Base-by-base conservation (phyloP, 1,140 invertebrate genomes). In the Armadillidium nasatum region DNA sequence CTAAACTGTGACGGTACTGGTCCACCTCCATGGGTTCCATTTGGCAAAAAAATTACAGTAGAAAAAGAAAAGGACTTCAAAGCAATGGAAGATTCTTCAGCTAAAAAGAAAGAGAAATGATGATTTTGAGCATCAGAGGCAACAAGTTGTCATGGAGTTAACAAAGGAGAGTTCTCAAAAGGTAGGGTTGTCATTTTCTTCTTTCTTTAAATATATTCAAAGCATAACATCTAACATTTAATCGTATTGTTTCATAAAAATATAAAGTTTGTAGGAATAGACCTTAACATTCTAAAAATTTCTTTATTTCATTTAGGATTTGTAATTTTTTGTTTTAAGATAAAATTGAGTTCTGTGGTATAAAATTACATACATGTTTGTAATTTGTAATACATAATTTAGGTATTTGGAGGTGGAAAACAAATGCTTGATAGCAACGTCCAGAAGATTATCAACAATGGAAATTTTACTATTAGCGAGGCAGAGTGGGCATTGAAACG, bases 371-470 rank as follows among this genome's bases (percentile, higher is more conserved):
- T 33, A 33, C 33, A 33, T 33, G 1, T 33, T 6, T 33, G 33
- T 33, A 33, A 33, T 33, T 33, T 33, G 1, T n/a, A 50, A 50
- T 60, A 3, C 50, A 15, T 60, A 15, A 15, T 60, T 60, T 13
- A 60, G 50, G 50, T 60, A 60, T 60, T 60, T 60, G 50, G 50
- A 15, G 50, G 50, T 60, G 50, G 50, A 7, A 60, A 60, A 60
- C 50, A 60, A 19, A 60, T 60, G 50, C 50, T 60, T 2, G 50
- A 60, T 60, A 60, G 50, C 50, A 60, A 60, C 19, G 50, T 60
- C 4, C 50, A 60, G 19, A 60, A 60, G 7, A 60, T 60, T 7
- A 60, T 60, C 19, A 60, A 60, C 19, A 3, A 2, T 4, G 50
- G 50, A 15, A 19, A 19, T 15, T 60, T 60, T 60, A 60, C 50